Evolutionary conservation across 2,888 invertebrate species (phyloP).

Genomic region (Boloria euphrosyne): DNA sequence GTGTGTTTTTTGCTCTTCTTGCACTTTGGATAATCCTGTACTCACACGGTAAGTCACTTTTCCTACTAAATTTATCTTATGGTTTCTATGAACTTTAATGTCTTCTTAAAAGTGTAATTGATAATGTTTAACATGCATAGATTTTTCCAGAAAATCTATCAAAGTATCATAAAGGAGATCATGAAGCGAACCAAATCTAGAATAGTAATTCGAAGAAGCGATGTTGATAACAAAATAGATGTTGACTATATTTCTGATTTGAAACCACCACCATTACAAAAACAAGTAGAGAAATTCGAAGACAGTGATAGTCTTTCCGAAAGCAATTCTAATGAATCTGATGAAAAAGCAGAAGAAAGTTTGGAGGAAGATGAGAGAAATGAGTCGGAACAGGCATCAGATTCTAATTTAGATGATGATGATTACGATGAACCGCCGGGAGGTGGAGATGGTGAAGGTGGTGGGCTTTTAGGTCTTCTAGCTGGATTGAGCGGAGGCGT

Average conservation of each 20-base stretch:
- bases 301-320: constrained; percentile 44
- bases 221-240: constrained; percentile 57
- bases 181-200: constrained; percentile 37
- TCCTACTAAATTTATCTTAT: too few relatives aligned
- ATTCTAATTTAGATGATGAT: constrained; percentile 51
- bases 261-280: constrained; percentile 56
- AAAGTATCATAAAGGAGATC: constrained; percentile 39
- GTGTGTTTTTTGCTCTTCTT: constrained; percentile 1
- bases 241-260: constrained; percentile 50
- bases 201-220: constrained; percentile 49
- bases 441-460: constrained; percentile 72
- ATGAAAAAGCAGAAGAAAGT: constrained; percentile 54
- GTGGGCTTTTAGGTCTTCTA: constrained; percentile 70
- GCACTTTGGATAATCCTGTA: constrained; percentile 7
- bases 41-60: constrained; percentile 20
- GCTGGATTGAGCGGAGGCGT: constrained; percentile 75
- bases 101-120: too few relatives aligned
- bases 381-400: constrained; percentile 53
- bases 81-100: too few relatives aligned
- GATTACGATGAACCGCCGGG: constrained; percentile 70
- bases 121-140: too few relatives aligned
- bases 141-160: constrained; percentile 40
- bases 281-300: constrained; percentile 50
- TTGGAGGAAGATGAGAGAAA: constrained; percentile 44
- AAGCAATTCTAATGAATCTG: constrained; percentile 42